These are phyloP conservation scores for Cyclina sinensis DNA, from an alignment of 1,140 invertebrate species.

Conservation along the genomic window DNA sequence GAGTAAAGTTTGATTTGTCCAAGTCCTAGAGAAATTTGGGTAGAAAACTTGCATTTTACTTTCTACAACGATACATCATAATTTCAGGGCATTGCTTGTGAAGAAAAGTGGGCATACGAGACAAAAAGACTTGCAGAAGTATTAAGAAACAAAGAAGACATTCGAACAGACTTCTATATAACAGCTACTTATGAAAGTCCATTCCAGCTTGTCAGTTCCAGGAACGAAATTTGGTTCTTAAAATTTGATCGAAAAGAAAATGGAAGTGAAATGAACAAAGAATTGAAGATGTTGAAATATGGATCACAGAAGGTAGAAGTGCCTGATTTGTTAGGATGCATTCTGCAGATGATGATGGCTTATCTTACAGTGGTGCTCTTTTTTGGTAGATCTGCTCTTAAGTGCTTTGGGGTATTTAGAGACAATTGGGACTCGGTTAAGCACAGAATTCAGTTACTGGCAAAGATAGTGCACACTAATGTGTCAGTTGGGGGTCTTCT, in stretches of 20 bases:
- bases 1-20: too few species aligned
- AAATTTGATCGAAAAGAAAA: constrained; percentile 25
- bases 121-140: constrained; percentile 38
- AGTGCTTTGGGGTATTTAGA: neutral
- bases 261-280: neutral
- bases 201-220: constrained; percentile 25
- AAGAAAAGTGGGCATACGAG: constrained; percentile 55
- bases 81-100: constrained; percentile 45
- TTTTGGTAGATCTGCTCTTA: neutral
- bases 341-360: neutral
- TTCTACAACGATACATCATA: too few species aligned
- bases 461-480: constrained; percentile 7
- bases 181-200: constrained; percentile 51
- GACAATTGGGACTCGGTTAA: constrained; percentile 32
- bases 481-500: constrained; percentile 16
- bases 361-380: constrained; percentile 15
- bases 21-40: too few species aligned
- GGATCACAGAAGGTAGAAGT: constrained; percentile 40
- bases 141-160: constrained; percentile 27
- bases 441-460: neutral
- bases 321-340: neutral
- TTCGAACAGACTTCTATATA: constrained; percentile 52
- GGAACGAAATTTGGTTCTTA: constrained; percentile 53
- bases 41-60: too few species aligned
- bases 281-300: constrained; percentile 10